Conservation (phyloP, 1,140 invertebrate genomes). For the Drosophila mojavensis region DNA sequence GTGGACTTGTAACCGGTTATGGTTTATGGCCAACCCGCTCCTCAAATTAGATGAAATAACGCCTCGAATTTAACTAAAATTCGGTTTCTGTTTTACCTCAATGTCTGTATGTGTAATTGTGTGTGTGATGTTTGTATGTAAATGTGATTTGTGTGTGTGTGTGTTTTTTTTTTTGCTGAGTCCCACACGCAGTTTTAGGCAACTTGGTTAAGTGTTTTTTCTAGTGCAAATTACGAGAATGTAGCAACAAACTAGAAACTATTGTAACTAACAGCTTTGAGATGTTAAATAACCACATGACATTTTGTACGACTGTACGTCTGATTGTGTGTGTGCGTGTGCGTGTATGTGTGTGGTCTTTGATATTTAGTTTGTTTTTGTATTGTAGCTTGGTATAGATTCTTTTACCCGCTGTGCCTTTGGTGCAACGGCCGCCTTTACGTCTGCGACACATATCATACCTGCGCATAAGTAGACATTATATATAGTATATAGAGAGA, state of each 20-base stretch:
- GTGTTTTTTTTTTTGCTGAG: slow-evolving; percentile 17
- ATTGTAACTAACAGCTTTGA: slow-evolving; percentile 37
- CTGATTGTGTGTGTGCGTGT: slow-evolving; percentile 27
- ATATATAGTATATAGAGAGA: slow-evolving; percentile 31
- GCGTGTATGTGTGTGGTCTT: slow-evolving; percentile 32
- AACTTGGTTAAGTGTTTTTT: slow-evolving; percentile 55
- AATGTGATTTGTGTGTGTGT: slow-evolving; percentile 51
- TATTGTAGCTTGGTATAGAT: slow-evolving; percentile 23
- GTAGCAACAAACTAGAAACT: slow-evolving; percentile 48
- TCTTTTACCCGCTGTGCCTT: slow-evolving; percentile 96
- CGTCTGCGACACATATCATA: slow-evolving; percentile 97
- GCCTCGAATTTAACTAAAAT: slow-evolving; percentile 54
- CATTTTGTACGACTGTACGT: slow-evolving; percentile 36
- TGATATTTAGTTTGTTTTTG: slow-evolving; percentile 30
- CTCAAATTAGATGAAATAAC: slow-evolving; percentile 72
- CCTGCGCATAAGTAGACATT: slow-evolving; percentile 87
- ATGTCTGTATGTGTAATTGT: slow-evolving; percentile 24
- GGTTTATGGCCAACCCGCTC: slow-evolving; percentile 53
- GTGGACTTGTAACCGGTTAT: slow-evolving; percentile 63
- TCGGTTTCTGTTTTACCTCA: slow-evolving; percentile 36
- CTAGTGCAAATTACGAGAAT: slow-evolving; percentile 41
- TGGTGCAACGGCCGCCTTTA: slow-evolving; percentile 97
- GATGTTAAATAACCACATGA: slow-evolving; percentile 62
- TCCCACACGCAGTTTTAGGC: slow-evolving; percentile 71
- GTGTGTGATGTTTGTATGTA: slow-evolving; percentile 37